phyloP scores from a whole-genome alignment of 1,140 invertebrate genomes.

The Elysia chlorotica region DNA sequence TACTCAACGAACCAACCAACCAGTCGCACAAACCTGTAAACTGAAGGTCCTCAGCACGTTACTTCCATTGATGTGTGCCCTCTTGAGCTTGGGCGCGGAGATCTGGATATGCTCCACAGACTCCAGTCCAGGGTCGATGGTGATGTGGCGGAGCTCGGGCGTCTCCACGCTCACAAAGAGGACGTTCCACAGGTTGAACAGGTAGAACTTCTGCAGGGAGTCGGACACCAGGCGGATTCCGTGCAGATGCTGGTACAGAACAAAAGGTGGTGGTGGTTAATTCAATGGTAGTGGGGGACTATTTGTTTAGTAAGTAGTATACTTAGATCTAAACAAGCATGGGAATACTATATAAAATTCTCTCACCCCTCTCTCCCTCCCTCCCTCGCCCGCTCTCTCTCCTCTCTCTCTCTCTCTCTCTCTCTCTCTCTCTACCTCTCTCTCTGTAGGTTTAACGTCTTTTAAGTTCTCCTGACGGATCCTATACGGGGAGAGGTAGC shows the following conservation, averaged over 20 bases:
- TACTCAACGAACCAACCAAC: no score
- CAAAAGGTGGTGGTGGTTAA: background rate
- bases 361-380: no score
- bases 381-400: no score
- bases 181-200: slow-evolving; percentile 53
- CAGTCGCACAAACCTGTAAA: slow-evolving; percentile 31
- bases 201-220: slow-evolving; percentile 49
- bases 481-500: no score
- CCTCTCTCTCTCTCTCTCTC: no score
- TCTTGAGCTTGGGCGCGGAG: slow-evolving; percentile 33
- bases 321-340: no score
- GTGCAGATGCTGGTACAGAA: slow-evolving; percentile 43
- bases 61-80: slow-evolving; percentile 42
- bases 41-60: slow-evolving; percentile 41
- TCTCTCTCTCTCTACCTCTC: no score
- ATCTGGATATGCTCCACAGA: slow-evolving; percentile 50
- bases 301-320: no score
- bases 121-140: slow-evolving; percentile 49
- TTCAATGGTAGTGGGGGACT: no score
- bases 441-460: no score
- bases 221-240: slow-evolving; percentile 46
- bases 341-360: no score
- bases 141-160: slow-evolving; percentile 37
- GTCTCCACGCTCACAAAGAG: slow-evolving; percentile 47
- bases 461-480: no score